These are phyloP conservation scores for Notodonta dromedarius DNA, from an alignment of 2,888 invertebrate species.

Conservation along the genomic window DNA sequence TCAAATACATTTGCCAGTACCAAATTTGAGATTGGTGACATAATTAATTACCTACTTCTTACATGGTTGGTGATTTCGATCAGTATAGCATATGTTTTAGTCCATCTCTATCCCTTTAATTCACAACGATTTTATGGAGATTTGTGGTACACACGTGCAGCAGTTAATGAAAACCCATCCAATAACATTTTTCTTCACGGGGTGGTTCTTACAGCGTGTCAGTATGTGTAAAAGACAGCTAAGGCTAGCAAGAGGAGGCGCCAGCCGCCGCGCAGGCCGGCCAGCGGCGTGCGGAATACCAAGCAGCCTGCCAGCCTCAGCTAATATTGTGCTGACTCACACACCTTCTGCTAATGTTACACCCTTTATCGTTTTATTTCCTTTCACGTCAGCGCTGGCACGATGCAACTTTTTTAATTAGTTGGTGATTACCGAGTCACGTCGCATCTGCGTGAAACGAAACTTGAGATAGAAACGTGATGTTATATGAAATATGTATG, in stretches of 20 bases:
- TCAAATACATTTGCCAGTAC: no score
- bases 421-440: conserved; percentile 7
- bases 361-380: conserved; percentile 58
- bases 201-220: conserved; percentile 34
- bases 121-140: no score
- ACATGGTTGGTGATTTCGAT: no score
- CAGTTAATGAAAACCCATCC: conserved; percentile 3
- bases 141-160: not conserved
- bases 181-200: conserved; percentile 12
- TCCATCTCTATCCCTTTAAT: no score
- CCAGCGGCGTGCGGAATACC: conserved; percentile 61
- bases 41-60: no score
- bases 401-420: conserved; percentile 28
- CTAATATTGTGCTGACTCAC: conserved; percentile 77
- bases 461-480: no score
- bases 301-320: conserved; percentile 61
- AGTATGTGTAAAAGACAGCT: conserved; percentile 21
- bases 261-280: conserved; percentile 48
- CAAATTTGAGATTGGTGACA: no score
- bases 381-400: conserved; percentile 44
- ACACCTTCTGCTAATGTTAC: conserved; percentile 59
- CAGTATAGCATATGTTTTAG: no score
- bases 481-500: no score
- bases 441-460: not conserved
- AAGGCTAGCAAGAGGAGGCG: conserved; percentile 39